Base-by-base conservation (phyloP, 2,113 vertebrate species). In the Daphoenositta chrysoptera region DNA sequence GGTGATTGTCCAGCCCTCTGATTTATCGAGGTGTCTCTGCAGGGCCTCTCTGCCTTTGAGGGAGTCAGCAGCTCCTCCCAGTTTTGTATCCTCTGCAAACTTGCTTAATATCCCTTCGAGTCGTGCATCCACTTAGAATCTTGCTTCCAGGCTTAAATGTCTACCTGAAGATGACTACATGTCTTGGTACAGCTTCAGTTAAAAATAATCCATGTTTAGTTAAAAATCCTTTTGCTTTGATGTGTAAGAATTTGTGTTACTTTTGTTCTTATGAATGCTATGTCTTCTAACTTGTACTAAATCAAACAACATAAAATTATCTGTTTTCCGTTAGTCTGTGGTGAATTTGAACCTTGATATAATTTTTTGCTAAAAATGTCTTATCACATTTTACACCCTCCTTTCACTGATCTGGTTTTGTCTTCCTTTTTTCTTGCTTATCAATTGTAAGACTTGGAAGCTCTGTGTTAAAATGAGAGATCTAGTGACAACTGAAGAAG, bases 91-190 rank as follows among this genome's bases (percentile, higher is more conserved):
- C 50, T n/a, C 24, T 37, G 17, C 21, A 37, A 26, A 26, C 4
- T 51, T 61, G 7, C 13, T 14, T 27, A 51, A 54, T 22, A 63
- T 27, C 16, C 11, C 11, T 63, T 22, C 0, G 0, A 39, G 14
- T 54, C 17, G 17, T 44, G 3, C 6, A 21, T 33, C 17, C 17
- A 63, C 10, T 71, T 26, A 37, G 31, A 83, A 39, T 39, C 22
- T 63, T 45, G 12, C 33, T 44, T 75, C 40, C 63, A 65, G 33
- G 31, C 15, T 83, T 89, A 48, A 76, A 51, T 44, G 22, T 7
- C 20, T 40, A 12, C 10, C 11, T 53, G 53, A 78, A 64, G 13
- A 19, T 54, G 9, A 18, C 13, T 68, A 15, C 22, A 45, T 15
- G 4, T 37, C 47, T 50, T 84, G 44, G 31, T 54, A 66, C 20